Evolutionary conservation across 2,113 vertebrate genomes (phyloP).

Genomic region (Capricornis sumatraensis): DNA sequence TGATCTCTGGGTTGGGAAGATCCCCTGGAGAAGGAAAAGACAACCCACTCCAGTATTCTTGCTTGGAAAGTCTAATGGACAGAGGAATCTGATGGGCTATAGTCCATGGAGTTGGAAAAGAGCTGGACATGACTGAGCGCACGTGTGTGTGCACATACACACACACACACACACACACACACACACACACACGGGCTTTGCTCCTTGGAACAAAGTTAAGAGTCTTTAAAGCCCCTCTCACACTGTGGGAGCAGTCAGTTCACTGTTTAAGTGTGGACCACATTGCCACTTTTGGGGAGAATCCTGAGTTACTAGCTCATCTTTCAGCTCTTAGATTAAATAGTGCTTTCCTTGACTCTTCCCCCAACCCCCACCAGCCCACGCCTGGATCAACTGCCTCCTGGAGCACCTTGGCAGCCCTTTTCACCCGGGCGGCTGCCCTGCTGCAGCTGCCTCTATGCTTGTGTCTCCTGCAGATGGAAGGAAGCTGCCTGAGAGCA

Average conservation of each 20-base stretch:
- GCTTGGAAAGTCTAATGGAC: neutral
- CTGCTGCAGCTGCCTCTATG: neutral
- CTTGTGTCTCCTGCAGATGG: neutral
- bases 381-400: neutral
- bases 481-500: neutral
- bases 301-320: neutral
- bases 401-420: neutral
- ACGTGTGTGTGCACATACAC: rapidly evolving
- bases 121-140: neutral
- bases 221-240: neutral
- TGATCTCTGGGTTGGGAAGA: neutral
- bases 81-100: neutral
- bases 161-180: too few species aligned
- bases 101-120: neutral
- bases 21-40: neutral
- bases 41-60: neutral
- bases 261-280: neutral
- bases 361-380: neutral
- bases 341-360: neutral
- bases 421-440: neutral
- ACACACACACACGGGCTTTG: neutral
- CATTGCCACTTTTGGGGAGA: neutral
- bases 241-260: neutral
- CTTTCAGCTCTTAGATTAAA: neutral
- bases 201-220: neutral